A percentile compares a stretch with the other conserved stretches of the same genome.
Evolutionary conservation across 2,797 vertebrate genomes (phyloP).

Genomic region (Florisuga fusca): DNA sequence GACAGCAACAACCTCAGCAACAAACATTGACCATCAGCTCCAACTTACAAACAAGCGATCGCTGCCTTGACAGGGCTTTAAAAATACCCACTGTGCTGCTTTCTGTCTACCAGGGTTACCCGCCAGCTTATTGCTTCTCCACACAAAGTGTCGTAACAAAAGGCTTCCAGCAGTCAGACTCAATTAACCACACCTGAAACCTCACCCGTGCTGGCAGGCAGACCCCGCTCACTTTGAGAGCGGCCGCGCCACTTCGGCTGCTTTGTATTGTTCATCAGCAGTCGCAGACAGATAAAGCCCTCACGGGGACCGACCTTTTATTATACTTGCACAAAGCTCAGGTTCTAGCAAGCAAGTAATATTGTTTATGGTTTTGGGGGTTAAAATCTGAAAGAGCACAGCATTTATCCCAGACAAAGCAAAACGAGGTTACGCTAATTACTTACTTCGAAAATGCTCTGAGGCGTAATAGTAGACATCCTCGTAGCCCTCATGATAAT

Average conservation of each 20-base stretch:
- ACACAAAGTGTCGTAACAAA: slow-evolving; percentile 19
- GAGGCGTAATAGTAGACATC: slow-evolving; percentile 97
- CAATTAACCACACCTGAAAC: slow-evolving; percentile 59
- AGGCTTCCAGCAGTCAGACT: slow-evolving; percentile 35
- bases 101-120: not conserved
- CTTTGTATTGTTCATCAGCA: slow-evolving; percentile 15
- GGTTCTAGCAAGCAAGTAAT: not conserved
- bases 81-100: not conserved
- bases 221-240: not conserved
- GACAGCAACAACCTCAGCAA: not conserved
- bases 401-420: slow-evolving; percentile 3
- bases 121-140: not conserved
- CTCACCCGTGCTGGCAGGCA: slow-evolving; percentile 3
- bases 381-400: slow-evolving; percentile 1
- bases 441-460: slow-evolving; percentile 93
- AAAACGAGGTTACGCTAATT: slow-evolving; percentile 29
- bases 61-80: not conserved
- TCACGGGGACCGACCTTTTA: not conserved
- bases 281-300: slow-evolving; percentile 7
- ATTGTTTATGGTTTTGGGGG: not conserved
- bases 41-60: not conserved
- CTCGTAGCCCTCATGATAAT: slow-evolving; percentile 98
- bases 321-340: not conserved
- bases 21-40: not conserved
- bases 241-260: slow-evolving; percentile 29